Evolutionary conservation across 2,797 vertebrate species (phyloP), one percentile per base, ranked within the genome.

Genomic region (Gymnocypris eckloni): DNA sequence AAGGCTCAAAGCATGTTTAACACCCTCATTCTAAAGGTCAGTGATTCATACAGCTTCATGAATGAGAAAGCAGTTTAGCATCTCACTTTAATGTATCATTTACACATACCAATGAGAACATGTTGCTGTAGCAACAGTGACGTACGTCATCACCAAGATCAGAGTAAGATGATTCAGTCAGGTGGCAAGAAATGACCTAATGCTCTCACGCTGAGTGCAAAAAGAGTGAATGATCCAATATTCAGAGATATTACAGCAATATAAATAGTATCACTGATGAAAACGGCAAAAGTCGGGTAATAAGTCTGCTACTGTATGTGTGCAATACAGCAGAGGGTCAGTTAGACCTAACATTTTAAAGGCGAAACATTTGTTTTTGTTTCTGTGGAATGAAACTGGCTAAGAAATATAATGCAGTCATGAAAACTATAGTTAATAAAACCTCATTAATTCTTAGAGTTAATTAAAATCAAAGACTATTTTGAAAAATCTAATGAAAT

Each of bases 71-170:
- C 37, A 50, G 52, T 33, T 78, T 28, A 50, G 25, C 67, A 16
- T 25, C 45, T 75, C 41, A 70, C 20, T 54, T 45, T 50, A 8
- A 45, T 37, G 4, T n/a, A 85, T 61, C 64, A 61, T 85, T 71
- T 43, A 59, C 50, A 82, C 25, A 79, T 13, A 67, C 28, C 39
- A 78, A 28, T 61, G 48, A 61, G 75, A 79, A 82, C 41, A 54
- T 76, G 77, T 96, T 91, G 91, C 95, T 94, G 94, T 94, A 93
- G 95, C 88, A 93, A 96, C 77, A 87, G 87, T 88, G 59, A 92
- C 91, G 89, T 92, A 92, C 91, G 89, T 92, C 86, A 90, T 69
- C 73, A 88, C 91, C 61, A 73, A 52, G 2, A 59, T 20, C 18
- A 79, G 41, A 69, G 77, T 66, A 69, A 75, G 70, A 72, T 75